Conservation (phyloP, 2,888 invertebrate species). For the Scaptomyza tumidula region DNA sequence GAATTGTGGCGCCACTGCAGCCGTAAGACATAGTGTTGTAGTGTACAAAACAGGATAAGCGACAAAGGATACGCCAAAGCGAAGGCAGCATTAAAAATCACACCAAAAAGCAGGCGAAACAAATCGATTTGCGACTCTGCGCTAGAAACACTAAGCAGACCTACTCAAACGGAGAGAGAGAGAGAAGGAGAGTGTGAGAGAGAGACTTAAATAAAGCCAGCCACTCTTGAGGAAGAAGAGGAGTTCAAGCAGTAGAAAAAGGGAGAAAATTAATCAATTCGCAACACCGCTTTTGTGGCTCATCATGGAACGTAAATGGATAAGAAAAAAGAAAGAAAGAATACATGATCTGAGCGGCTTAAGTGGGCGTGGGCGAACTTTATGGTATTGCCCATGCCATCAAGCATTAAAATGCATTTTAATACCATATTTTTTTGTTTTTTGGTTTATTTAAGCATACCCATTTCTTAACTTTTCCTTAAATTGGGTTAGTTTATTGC, state of each 20-base stretch:
- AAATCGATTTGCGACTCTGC: slow-evolving; percentile 60
- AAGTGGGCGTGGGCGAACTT: slow-evolving; percentile 40
- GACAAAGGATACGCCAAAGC: slow-evolving; percentile 19
- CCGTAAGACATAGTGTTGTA: slow-evolving; percentile 27
- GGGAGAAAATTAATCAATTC: slow-evolving; percentile 74
- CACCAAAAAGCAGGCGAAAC: slow-evolving; percentile 66
- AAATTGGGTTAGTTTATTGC: not conserved
- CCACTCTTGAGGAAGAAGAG: not conserved
- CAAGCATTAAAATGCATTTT: slow-evolving; percentile 68
- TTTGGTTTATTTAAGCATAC: not conserved
- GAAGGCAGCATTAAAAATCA: slow-evolving; percentile 48
- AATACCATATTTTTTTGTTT: slow-evolving; percentile 43
- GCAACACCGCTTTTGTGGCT: slow-evolving; percentile 67
- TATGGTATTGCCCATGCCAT: slow-evolving; percentile 21
- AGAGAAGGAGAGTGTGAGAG: not conserved
- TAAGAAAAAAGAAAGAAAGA: not conserved
- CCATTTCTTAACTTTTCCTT: not conserved
- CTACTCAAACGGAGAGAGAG: not conserved
- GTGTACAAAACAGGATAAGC: slow-evolving; percentile 24
- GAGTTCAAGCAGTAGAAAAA: not conserved
- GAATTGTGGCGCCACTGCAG: slow-evolving; percentile 35
- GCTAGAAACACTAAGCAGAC: slow-evolving; percentile 3
- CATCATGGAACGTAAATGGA: slow-evolving; percentile 10
- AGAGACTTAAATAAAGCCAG: slow-evolving; percentile 1
- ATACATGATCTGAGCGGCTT: slow-evolving; percentile 48